Conservation (phyloP, 2,888 invertebrate genomes). For the Heteromurus nitidus region DNA sequence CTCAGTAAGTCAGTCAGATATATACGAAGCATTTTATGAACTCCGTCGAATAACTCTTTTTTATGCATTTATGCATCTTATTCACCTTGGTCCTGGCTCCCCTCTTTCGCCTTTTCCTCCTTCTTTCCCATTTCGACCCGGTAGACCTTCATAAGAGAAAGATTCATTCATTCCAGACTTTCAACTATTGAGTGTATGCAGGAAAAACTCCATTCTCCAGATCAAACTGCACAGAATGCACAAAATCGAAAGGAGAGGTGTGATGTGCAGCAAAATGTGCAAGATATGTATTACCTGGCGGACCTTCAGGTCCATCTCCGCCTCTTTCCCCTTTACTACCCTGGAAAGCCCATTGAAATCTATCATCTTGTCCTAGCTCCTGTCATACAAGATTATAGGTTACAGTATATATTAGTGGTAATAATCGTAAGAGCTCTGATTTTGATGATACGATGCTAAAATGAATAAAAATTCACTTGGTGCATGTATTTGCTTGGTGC, state of each 20-base stretch:
- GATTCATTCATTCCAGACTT: no score
- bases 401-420: no score
- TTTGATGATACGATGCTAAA: no score
- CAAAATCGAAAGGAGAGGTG: neutral
- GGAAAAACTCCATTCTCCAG: neutral
- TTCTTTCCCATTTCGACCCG: slow-evolving; percentile 32
- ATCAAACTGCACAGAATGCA: neutral
- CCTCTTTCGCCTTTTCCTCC: slow-evolving; percentile 58
- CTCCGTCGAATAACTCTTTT: no score
- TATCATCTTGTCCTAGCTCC: slow-evolving; percentile 63
- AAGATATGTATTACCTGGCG: slow-evolving; percentile 60
- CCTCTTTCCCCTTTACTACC: slow-evolving; percentile 63
- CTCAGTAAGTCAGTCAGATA: neutral
- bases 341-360: slow-evolving; percentile 63
- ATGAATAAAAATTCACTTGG: no score
- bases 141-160: slow-evolving; percentile 30
- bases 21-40: no score
- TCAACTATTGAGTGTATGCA: no score
- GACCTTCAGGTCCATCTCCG: slow-evolving; percentile 61
- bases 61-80: slow-evolving; percentile 5
- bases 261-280: neutral
- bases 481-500: no score
- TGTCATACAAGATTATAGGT: slow-evolving; percentile 28
- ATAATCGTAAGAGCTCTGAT: no score
- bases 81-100: slow-evolving; percentile 52